Evolutionary conservation across 2,888 invertebrate genomes (phyloP), one percentile per base, ranked within the genome.

Genomic region (Cosmorhoe ocellata): DNA sequence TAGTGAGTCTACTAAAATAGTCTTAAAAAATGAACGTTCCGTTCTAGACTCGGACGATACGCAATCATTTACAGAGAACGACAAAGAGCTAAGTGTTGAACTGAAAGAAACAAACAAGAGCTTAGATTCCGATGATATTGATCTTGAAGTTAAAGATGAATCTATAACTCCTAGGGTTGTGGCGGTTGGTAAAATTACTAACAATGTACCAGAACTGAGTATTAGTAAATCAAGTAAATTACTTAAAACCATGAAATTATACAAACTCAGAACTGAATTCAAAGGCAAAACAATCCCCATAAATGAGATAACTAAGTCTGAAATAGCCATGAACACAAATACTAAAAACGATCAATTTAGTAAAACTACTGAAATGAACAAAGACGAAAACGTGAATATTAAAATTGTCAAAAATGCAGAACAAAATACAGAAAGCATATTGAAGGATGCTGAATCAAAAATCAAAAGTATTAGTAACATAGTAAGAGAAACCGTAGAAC

Each of bases 221-320:
- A 3, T 7, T 9, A 12, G 24, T 12, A 12, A 11, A 12, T 7
- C 10, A 33, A 13, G 7, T 2, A n/a, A 14, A 18, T 5, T 10
- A 11, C 6, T 14, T 10, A 14, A n/a, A 32, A 24, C n/a, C 13
- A 37, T 31, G 26, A 7, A 27, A 13, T 7, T 24, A 12, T 9
- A 10, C 5, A 22, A 41, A 32, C 1, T 12, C 1, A 9, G 10
- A 11, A 28, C 12, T 14, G 26, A 24, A 34, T 12, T 36, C 0
- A 34, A 13, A 33, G 1, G 27, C 12, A 46, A 38, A 39, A n/a
- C 30, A 71, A 1, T 69, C 71, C 45, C 64, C 1, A 69, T 53
- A 46, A 28, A 48, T 39, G 47, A 51, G 0, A 9, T 41, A 2
- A 4, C 43, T 12, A 56, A 48, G 22, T 4, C 13, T 26, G 36